Percentiles rank a stretch among this genome's conserved stretches.
Evolutionary conservation across 2,888 invertebrate species (phyloP).

Genomic region (Drosophila neotestacea): DNA sequence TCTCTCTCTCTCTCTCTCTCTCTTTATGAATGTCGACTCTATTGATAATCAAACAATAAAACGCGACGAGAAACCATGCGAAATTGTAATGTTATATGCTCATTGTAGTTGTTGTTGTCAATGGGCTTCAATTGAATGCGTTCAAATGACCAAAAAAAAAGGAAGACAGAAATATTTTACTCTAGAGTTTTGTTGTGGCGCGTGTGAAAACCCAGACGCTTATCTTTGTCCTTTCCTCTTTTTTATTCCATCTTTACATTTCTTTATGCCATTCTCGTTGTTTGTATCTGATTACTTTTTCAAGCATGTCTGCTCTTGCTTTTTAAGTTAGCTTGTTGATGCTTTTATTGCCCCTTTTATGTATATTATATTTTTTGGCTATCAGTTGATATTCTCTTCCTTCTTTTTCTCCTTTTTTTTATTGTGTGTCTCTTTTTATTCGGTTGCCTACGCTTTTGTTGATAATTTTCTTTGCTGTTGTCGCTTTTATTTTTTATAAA

Average conservation of each 20-base stretch:
- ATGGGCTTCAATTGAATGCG: constrained; percentile 52
- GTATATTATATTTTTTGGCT: constrained; percentile 15
- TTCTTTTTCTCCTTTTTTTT: not conserved
- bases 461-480: constrained; percentile 33
- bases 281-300: constrained; percentile 41
- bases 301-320: constrained; percentile 24
- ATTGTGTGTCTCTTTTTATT: not conserved
- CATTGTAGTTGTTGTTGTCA: constrained; percentile 25
- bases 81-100: constrained; percentile 39
- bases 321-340: constrained; percentile 45
- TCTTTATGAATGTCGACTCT: constrained; percentile 31
- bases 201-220: constrained; percentile 44
- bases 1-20: not conserved
- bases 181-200: constrained; percentile 9
- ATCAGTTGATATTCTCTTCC: constrained; percentile 19
- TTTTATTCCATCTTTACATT: not conserved
- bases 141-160: constrained; percentile 26
- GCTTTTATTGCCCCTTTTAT: constrained; percentile 39
- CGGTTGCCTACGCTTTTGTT: constrained; percentile 25
- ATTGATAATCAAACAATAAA: constrained; percentile 76
- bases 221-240: constrained; percentile 20
- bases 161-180: constrained; percentile 18
- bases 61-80: constrained; percentile 57
- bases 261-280: constrained; percentile 8
- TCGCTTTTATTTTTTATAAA: constrained; percentile 23